phyloP scores from a whole-genome alignment of 2,888 invertebrate genomes.

The Ametastegia equiseti region DNA sequence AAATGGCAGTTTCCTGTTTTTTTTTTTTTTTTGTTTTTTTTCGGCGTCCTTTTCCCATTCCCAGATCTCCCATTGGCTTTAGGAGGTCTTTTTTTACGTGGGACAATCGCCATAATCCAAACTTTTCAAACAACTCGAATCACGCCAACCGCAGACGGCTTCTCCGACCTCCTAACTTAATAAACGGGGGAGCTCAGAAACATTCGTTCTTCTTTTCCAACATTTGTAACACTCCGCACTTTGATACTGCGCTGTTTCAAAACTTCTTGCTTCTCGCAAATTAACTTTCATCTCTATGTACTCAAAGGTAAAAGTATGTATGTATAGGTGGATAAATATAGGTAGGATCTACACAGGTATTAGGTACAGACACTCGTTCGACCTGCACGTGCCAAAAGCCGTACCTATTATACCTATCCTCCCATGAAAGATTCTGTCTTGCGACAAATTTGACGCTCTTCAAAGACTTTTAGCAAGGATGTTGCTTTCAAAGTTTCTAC shows the following conservation, averaged over 20 bases:
- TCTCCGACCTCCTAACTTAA: slow-evolving; percentile 33
- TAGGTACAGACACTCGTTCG: not conserved
- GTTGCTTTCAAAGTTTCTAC: not conserved
- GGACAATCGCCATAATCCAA: slow-evolving; percentile 39
- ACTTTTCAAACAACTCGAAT: slow-evolving; percentile 45
- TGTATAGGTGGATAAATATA: not conserved
- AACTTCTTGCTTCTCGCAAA: slow-evolving; percentile 30
- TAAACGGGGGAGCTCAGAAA: slow-evolving; percentile 33
- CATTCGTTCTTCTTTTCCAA: slow-evolving; percentile 36
- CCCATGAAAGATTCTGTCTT: not conserved
- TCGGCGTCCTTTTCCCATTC: slow-evolving; percentile 6
- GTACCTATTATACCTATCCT: too few species aligned
- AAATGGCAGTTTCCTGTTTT: slow-evolving; percentile 23
- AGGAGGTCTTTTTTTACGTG: slow-evolving; percentile 24
- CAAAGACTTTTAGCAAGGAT: not conserved
- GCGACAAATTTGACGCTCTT: slow-evolving; percentile 32
- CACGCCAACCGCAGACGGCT: slow-evolving; percentile 42
- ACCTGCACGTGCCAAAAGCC: not conserved
- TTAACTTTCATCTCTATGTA: slow-evolving; percentile 39
- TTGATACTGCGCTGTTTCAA: slow-evolving; percentile 35
- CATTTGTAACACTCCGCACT: slow-evolving; percentile 43
- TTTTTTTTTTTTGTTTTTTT: too few species aligned
- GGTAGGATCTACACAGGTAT: too few species aligned
- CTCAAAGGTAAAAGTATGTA: not conserved
- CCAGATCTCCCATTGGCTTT: not conserved